Conservation (phyloP, 2,797 vertebrate genomes). For the Lindbergichthys nudifrons region DNA sequence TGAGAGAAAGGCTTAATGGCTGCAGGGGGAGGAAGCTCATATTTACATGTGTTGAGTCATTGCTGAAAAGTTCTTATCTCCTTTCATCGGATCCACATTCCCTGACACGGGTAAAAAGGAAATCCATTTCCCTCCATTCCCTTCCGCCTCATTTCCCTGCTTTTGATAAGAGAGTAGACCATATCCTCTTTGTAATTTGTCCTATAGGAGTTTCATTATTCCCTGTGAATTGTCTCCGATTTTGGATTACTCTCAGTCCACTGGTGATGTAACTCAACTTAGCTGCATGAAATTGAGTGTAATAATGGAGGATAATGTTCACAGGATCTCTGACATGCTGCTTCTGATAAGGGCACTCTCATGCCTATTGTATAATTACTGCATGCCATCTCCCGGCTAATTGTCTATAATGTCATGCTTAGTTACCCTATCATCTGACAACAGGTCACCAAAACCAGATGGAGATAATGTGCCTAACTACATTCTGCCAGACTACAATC, state of each 20-base stretch:
- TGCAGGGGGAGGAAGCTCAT: constrained; percentile 47
- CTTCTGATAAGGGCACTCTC: constrained; percentile 45
- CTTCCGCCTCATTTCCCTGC: constrained; percentile 58
- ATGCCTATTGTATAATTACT: constrained; percentile 58
- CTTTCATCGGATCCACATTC: constrained; percentile 62
- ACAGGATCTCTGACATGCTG: constrained; percentile 40
- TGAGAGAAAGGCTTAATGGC: constrained; percentile 38
- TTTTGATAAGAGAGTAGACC: constrained; percentile 44
- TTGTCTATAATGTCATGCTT: constrained; percentile 65
- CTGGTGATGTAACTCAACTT: constrained; percentile 49
- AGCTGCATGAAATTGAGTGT: constrained; percentile 55
- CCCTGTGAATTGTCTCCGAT: constrained; percentile 48
- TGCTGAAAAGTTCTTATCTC: constrained; percentile 59
- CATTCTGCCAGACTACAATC: background rate
- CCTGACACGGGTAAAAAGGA: constrained; percentile 42
- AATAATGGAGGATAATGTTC: constrained; percentile 55
- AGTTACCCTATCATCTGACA: constrained; percentile 53
- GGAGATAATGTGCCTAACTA: background rate
- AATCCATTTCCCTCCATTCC: constrained; percentile 48
- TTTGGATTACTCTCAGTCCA: constrained; percentile 51
- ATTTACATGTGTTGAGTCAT: constrained; percentile 62
- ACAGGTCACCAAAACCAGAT: constrained; percentile 21
- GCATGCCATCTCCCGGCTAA: constrained; percentile 54
- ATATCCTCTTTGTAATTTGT: constrained; percentile 52
- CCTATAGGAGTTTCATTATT: constrained; percentile 35